Conservation (phyloP, 2,113 vertebrate genomes). For the Pseudopodoces humilis region DNA sequence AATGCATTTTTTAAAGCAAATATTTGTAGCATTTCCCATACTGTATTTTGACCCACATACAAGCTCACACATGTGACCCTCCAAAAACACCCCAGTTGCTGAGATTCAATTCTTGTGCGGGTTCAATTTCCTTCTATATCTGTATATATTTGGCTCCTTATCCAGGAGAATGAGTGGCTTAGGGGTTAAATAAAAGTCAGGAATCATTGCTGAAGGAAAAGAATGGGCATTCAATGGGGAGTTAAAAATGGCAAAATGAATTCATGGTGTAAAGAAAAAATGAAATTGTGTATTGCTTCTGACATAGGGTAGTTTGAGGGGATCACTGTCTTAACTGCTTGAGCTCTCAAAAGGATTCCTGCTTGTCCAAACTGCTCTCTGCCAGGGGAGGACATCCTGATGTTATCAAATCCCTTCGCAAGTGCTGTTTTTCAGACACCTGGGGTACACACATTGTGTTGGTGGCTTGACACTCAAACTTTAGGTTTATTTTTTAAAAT, state of each 20-base stretch:
- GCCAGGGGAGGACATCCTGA: not conserved
- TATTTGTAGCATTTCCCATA: not conserved
- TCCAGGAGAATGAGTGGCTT: not conserved
- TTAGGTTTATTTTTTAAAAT: not conserved
- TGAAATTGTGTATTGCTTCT: not conserved
- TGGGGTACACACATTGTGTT: not conserved
- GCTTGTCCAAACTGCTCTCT: not conserved
- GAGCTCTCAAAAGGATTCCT: not conserved
- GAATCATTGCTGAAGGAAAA: not conserved
- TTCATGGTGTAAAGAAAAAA: not conserved
- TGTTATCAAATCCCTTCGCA: not conserved
- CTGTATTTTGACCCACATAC: rapidly evolving
- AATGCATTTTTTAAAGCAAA: not conserved
- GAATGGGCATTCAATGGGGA: rapidly evolving
- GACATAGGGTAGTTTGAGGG: not conserved
- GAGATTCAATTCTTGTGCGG: rapidly evolving
- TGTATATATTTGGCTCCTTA: not conserved
- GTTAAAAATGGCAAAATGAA: not conserved
- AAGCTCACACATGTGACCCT: not conserved
- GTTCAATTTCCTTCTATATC: not conserved
- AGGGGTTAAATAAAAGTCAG: not conserved
- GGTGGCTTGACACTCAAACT: not conserved
- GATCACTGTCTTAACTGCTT: not conserved
- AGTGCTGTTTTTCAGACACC: not conserved
- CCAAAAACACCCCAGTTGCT: not conserved